Percentiles rank a stretch among this genome's conserved stretches.
Conservation (phyloP, 2,797 vertebrate genomes). For the Falco peregrinus region DNA sequence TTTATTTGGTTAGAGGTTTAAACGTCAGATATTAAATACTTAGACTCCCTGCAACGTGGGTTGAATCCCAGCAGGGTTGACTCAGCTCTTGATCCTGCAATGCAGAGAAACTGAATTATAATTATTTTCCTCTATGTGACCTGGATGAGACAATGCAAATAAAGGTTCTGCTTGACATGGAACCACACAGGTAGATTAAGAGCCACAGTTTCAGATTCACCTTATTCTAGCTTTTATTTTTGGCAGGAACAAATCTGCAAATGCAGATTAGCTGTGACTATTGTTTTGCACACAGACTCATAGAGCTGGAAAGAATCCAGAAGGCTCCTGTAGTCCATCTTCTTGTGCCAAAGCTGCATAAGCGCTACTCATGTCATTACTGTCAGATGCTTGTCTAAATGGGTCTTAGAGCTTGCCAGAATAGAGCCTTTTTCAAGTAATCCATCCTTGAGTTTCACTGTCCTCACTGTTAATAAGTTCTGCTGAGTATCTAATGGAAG, state of each 20-base stretch:
- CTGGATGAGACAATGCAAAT: neutral
- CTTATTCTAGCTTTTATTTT: neutral
- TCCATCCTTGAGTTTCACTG: neutral
- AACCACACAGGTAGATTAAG: neutral
- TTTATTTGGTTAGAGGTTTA: constrained; percentile 42
- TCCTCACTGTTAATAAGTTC: neutral
- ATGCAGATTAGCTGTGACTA: neutral
- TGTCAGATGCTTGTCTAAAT: constrained; percentile 33
- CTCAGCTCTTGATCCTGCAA: constrained; percentile 43
- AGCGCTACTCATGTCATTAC: neutral
- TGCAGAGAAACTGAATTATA: constrained; percentile 38
- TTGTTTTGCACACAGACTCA: neutral
- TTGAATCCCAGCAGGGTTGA: constrained; percentile 48
- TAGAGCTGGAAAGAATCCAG: neutral
- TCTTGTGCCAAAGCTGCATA: constrained; percentile 1
- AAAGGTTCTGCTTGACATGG: neutral
- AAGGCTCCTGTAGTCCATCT: neutral
- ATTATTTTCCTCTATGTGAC: neutral
- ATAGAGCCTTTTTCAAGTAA: neutral
- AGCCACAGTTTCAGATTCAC: neutral
- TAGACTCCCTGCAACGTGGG: neutral
- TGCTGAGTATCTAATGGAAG: neutral
- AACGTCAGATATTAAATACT: constrained; percentile 33
- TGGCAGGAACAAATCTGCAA: neutral
- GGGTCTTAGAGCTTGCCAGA: neutral